Evolutionary conservation across 1,140 invertebrate genomes (phyloP).

Genomic region (Zelostemma sp.): DNA sequence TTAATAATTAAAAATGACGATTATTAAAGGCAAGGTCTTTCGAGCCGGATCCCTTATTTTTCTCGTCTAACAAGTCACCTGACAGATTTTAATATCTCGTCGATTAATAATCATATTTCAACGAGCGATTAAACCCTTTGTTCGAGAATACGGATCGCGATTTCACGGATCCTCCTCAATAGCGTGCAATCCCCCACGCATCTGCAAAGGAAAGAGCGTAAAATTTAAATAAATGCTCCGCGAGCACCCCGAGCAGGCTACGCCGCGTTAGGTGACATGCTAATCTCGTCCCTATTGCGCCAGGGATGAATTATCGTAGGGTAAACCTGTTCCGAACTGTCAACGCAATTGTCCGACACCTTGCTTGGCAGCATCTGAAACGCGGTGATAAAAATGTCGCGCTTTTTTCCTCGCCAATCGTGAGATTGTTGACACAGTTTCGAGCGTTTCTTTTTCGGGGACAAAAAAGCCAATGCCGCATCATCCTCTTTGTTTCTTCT

Average conservation of each 20-base stretch:
- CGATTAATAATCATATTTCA: slow-evolving; percentile 48
- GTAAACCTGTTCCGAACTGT: slow-evolving; percentile 50
- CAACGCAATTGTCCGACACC: slow-evolving; percentile 23
- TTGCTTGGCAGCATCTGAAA: slow-evolving; percentile 2
- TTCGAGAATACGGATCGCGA: slow-evolving; percentile 36
- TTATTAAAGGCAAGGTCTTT: too few relatives aligned
- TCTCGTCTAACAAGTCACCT: too few relatives aligned
- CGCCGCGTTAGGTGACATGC: slow-evolving; percentile 65
- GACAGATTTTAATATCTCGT: background rate
- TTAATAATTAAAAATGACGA: too few relatives aligned
- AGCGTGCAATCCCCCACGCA: slow-evolving; percentile 33
- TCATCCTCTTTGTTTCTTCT: slow-evolving; percentile 19
- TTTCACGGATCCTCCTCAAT: slow-evolving; percentile 59
- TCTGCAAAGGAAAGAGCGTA: slow-evolving; percentile 62
- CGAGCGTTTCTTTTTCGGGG: background rate
- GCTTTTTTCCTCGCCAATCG: background rate
- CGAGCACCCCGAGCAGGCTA: slow-evolving; percentile 53
- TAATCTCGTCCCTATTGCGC: slow-evolving; percentile 56
- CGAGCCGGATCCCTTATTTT: too few relatives aligned
- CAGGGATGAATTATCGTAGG: slow-evolving; percentile 51
- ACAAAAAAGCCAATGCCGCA: background rate
- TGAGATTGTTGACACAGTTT: background rate
- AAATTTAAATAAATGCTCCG: slow-evolving; percentile 67
- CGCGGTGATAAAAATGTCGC: slow-evolving; percentile 11
- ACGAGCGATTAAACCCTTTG: slow-evolving; percentile 53